Base-by-base conservation (phyloP, 2,797 vertebrate species). In the Cygnus olor region DNA sequence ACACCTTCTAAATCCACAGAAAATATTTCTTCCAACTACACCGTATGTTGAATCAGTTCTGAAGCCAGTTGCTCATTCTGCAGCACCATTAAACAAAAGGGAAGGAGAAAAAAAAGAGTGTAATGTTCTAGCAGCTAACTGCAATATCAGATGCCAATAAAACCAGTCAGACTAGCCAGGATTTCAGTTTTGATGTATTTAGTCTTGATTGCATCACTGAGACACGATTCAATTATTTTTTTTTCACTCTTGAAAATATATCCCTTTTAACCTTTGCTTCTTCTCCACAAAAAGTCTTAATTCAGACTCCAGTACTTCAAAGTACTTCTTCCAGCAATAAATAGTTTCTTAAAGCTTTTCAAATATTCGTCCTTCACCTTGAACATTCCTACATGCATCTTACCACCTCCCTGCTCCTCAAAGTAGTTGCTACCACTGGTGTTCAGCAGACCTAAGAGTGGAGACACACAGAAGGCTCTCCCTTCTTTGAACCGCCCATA, bases 361-460 rank as follows among this genome's bases (percentile, higher is more conserved):
- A 44, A 56, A 88, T 94, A 53, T 13, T 80, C n/a, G 72, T 63
- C 18, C 45, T 73, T 91, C 34, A 72, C 34, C n/a, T 27, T 63
- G 42, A 81, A 20, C 18, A 3, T 84, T 58, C n/a, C 58, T 57
- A 40, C 4, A 11, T 0, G 0, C 0, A 1, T 72, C n/a, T 85
- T 63, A 64, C 19, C 64, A 56, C 3, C 9, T 88, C 22, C 21
- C 60, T 64, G 10, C 54, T 79, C 28, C 5, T 79, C 42, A 42
- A 4, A 6, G 1, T 0, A 38, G 22, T 25, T 54, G 25, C 14
- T 49, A 2, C 8, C 38, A 10, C 3, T 56, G 45, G 5, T 57
- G 44, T 32, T 58, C 80, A 54, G 65, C 44, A 87, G 73, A 69
- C 11, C 36, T 10, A 5, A 30, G 24, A 13, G 6, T 6, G 28